These are phyloP conservation scores for Dryococelus australis DNA, from an alignment of 2,888 invertebrate species.

Conservation along the genomic window DNA sequence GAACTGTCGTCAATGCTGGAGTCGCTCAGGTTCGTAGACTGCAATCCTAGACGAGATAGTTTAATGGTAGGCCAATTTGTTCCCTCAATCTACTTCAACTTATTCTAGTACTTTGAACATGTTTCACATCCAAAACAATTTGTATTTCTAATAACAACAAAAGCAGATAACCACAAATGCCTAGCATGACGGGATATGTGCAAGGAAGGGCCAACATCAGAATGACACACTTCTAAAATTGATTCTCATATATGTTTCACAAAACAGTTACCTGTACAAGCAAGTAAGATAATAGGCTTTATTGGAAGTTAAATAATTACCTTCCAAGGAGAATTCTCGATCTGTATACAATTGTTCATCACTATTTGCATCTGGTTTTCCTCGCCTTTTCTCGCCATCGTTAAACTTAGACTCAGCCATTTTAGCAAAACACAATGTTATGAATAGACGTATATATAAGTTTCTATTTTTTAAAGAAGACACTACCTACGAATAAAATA, in stretches of 20 bases:
- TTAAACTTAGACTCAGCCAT: not conserved
- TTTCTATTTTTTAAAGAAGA: too few species aligned
- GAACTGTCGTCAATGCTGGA: not conserved
- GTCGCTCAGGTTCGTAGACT: not conserved
- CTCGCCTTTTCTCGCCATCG: not conserved
- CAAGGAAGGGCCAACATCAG: too few species aligned
- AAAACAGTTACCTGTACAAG: not conserved
- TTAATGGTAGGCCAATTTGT: constrained; percentile 7
- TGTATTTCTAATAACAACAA: not conserved
- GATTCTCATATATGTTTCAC: not conserved
- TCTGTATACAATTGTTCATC: not conserved
- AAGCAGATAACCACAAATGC: too few species aligned
- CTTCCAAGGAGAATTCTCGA: not conserved
- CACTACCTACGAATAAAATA: too few species aligned
- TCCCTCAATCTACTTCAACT: not conserved
- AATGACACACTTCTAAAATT: too few species aligned
- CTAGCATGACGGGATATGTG: too few species aligned
- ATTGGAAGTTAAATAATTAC: not conserved
- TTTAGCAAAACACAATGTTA: not conserved
- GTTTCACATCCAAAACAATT: not conserved
- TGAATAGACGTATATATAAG: too few species aligned
- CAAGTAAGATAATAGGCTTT: not conserved
- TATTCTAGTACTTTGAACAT: not conserved
- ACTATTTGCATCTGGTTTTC: not conserved
- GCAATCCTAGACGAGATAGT: not conserved